These are phyloP conservation scores for Crenichthys baileyi DNA, from an alignment of 2,797 vertebrate species.

Conservation along the genomic window DNA sequence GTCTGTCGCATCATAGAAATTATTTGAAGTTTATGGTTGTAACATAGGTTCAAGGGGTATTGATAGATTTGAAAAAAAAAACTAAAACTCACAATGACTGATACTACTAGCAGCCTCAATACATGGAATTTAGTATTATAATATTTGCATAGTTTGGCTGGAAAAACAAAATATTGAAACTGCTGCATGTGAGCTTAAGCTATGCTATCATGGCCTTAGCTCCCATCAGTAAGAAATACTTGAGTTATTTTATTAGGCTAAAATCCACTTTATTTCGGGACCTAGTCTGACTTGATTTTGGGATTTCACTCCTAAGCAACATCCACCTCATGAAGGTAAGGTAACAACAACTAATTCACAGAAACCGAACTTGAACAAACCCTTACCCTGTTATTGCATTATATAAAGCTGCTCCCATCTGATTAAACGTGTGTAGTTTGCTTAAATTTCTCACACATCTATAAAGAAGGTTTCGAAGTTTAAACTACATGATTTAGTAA, in stretches of 20 bases:
- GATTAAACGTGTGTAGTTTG: too few relatives aligned
- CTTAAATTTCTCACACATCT: not conserved
- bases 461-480: not conserved
- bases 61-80: too few relatives aligned
- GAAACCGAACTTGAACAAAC: not conserved
- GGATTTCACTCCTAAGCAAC: not conserved
- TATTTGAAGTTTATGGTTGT: too few relatives aligned
- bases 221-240: not conserved
- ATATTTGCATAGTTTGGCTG: not conserved
- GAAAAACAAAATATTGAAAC: not conserved
- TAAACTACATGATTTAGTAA: not conserved
- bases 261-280: not conserved
- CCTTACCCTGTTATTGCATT: not conserved
- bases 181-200: not conserved
- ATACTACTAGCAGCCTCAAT: not conserved
- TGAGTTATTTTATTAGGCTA: not conserved
- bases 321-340: not conserved
- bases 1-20: too few relatives aligned
- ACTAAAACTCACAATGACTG: not conserved
- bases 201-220: not conserved
- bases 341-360: not conserved
- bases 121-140: not conserved
- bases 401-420: not conserved
- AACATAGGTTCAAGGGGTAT: too few relatives aligned
- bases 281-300: not conserved